Base-by-base conservation (phyloP, 2,797 vertebrate genomes). In the Chelon auratus region DNA sequence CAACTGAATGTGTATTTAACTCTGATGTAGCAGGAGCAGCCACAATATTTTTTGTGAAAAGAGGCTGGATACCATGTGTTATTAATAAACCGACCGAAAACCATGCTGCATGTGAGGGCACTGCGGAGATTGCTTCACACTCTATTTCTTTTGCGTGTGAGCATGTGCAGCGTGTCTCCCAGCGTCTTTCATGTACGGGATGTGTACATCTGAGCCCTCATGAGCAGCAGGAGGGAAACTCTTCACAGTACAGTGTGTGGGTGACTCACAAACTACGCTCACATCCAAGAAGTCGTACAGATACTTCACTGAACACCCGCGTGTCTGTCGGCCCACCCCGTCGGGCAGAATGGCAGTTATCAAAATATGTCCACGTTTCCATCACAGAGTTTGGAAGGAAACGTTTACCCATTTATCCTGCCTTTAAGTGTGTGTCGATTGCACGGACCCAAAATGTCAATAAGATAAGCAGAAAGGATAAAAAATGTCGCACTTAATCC, bases 81-180 rank as follows among this genome's bases (percentile, higher is more conserved):
- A 42, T 55, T 84, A 65, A 24, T 53, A 50, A 54, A 17, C 22
- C 40, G 36, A 78, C 65, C 69, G 58, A 59, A 69, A 84, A 33
- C 40, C 71, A 39, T 59, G 54, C 70, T 59, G 76, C 59, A 77
- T 78, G 68, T 26, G 40, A 63, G 51, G 51, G 50, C 57, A 47
- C 64, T 9, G 68, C 78, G 72, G 50, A 85, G 66, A 89, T 86
- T 74, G 30, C 71, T 86, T 88, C 78, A 89, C 53, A 81, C 88
- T 87, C 84, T 65, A 83, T 75, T 92, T 92, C 82, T 77, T 68
- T 33, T 73, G 68, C 65, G 51, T 81, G 68, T 67, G 71, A 48
- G 43, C 18, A 11, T 70, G 74, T 47, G 60, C 54, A 5, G 40
- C 9, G 18, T 55, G 52, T 62, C 72, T 67, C 39, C 22, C 48